Conservation (phyloP, 1,140 invertebrate species). For the Sarcophaga bullata region DNA sequence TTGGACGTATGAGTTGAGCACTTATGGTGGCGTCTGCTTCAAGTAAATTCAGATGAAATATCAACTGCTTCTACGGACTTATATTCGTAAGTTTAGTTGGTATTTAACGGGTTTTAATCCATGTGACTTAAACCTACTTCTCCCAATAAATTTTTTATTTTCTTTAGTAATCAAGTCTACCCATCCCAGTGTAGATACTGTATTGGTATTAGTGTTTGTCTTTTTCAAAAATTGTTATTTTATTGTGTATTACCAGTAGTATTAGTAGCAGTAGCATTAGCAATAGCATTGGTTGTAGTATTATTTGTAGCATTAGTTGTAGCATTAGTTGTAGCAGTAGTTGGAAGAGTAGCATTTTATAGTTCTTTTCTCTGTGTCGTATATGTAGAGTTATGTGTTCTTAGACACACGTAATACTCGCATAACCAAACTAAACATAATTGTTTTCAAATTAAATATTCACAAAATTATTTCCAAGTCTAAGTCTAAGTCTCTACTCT, state of each 20-base stretch:
- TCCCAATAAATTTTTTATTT: too few relatives aligned
- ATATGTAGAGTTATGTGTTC: neutral
- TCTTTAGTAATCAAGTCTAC: too few relatives aligned
- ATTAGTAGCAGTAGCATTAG: neutral
- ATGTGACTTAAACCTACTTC: too few relatives aligned
- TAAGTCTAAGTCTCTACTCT: too few relatives aligned
- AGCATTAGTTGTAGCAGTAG: neutral
- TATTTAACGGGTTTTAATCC: too few relatives aligned
- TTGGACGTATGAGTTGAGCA: too few relatives aligned
- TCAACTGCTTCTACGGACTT: too few relatives aligned
- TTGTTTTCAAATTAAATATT: slow-evolving; percentile 11
- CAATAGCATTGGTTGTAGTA: neutral
- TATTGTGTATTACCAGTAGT: neutral
- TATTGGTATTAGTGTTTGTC: neutral
- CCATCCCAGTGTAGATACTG: too few relatives aligned
- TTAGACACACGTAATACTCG: neutral
- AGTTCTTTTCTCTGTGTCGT: neutral
- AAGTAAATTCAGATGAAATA: too few relatives aligned
- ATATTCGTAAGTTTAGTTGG: too few relatives aligned
- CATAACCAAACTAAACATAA: neutral
- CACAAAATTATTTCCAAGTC: neutral
- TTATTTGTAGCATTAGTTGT: neutral
- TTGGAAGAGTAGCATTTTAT: neutral
- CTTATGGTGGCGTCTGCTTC: too few relatives aligned
- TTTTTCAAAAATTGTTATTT: too few relatives aligned